A percentile compares a stretch with the other conserved stretches of the same genome.
These are phyloP conservation scores for Hipparchia semele DNA, from an alignment of 2,888 invertebrate species.

Conservation along the genomic window DNA sequence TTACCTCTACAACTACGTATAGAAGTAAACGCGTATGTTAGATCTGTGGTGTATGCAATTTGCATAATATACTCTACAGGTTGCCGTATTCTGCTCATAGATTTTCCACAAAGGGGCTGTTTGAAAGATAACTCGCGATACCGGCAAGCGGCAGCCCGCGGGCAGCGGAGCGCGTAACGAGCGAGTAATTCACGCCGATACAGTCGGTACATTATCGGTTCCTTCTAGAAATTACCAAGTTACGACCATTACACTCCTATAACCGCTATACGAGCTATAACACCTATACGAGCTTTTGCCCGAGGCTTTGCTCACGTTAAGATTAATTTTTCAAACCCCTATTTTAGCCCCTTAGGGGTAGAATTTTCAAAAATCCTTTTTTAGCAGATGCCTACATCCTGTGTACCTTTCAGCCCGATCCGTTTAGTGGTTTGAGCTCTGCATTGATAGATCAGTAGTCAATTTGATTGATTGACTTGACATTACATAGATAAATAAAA, in stretches of 20 bases:
- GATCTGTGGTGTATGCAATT: slow-evolving; percentile 21
- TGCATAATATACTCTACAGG: slow-evolving; percentile 44
- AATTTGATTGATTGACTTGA: too few relatives aligned
- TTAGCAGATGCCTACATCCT: too few relatives aligned
- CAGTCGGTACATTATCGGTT: slow-evolving; percentile 36
- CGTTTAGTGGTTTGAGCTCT: too few relatives aligned
- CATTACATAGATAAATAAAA: too few relatives aligned
- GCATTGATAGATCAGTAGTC: too few relatives aligned
- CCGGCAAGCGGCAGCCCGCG: slow-evolving; percentile 46
- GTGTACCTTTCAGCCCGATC: too few relatives aligned
- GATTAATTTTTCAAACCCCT: too few relatives aligned
- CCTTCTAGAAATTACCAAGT: slow-evolving; percentile 14
- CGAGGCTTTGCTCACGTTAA: too few relatives aligned
- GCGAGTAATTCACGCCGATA: slow-evolving; percentile 45
- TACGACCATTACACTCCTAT: background rate
- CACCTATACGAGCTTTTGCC: too few relatives aligned
- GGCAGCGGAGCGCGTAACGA: slow-evolving; percentile 48
- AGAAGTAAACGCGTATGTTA: background rate
- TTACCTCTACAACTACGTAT: background rate
- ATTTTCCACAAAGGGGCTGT: slow-evolving; percentile 60
- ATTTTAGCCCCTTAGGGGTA: too few relatives aligned
- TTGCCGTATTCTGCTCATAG: slow-evolving; percentile 46
- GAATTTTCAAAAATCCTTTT: too few relatives aligned
- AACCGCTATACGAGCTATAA: too few relatives aligned
- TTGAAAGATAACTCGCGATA: slow-evolving; percentile 59